Conservation (phyloP, 2,113 vertebrate species). For the Bubo blakistoni region DNA sequence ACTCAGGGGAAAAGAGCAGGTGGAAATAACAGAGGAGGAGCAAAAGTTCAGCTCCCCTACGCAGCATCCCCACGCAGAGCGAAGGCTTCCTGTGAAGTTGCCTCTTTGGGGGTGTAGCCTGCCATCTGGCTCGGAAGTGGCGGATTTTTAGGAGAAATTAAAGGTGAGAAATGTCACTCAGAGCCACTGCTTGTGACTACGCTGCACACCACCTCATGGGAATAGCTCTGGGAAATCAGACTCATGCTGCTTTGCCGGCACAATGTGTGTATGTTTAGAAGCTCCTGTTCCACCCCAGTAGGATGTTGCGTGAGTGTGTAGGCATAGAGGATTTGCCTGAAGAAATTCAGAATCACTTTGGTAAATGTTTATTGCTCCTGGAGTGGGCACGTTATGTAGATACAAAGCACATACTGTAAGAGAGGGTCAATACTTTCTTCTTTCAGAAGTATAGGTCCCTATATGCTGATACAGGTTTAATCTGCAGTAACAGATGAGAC, state of each 20-base stretch:
- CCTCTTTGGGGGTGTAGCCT: slow-evolving; percentile 42
- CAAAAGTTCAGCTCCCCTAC: slow-evolving; percentile 9
- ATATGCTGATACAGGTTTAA: rapidly evolving
- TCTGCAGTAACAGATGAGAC: not conserved
- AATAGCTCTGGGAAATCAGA: slow-evolving; percentile 2
- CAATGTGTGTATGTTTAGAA: not conserved
- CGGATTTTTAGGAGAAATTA: slow-evolving; percentile 17
- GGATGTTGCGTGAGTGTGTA: not conserved
- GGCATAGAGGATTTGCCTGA: not conserved
- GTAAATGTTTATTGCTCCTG: not conserved
- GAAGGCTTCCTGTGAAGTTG: slow-evolving; percentile 41
- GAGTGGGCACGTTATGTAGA: not conserved
- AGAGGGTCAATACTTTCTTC: not conserved
- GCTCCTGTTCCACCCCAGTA: not conserved
- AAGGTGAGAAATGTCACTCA: slow-evolving; percentile 43
- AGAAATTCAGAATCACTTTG: not conserved
- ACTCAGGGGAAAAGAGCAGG: slow-evolving; percentile 5
- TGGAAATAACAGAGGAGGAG: slow-evolving; percentile 29
- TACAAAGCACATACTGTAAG: not conserved
- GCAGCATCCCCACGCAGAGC: slow-evolving; percentile 33
- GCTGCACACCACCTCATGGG: not conserved
- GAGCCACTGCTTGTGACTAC: slow-evolving; percentile 5
- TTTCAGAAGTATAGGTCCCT: not conserved
- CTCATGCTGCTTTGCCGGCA: not conserved
- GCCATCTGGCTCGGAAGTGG: slow-evolving; percentile 42